Base-by-base conservation (phyloP, 2,888 invertebrate species). In the Acanthacorydalis orientalis region DNA sequence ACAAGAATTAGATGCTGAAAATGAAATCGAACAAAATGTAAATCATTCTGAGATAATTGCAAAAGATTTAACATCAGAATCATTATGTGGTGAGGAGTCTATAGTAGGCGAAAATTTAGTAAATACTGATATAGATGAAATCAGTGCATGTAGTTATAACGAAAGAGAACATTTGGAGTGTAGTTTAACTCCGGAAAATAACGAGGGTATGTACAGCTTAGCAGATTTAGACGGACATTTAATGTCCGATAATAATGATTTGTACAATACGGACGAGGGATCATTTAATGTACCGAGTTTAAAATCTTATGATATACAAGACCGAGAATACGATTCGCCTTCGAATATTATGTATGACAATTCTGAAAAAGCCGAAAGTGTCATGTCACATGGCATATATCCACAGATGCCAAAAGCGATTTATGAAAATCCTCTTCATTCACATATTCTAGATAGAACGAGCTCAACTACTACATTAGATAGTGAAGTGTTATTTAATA, bases 351-450 rank as follows among this genome's bases (percentile, higher is more conserved):
- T 6, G 6, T 23, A 23, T 23, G 69, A 71, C 51, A 77, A 77
- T 54, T 77, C 77, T 60, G 71, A 77, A 65, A 77, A 77, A 0
- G 77, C 77, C 64, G 72, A 77, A 0, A 77, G 77, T 56, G 77
- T 77, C 54, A 65, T 75, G 38, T 77, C 77, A 56, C 77, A 77
- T 55, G 77, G 76, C 0, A 53, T 77, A 14, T 77, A 77, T 60
- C 77, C 77, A 1, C 76, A 76, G 37, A 47, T 42, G 40, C 51
- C 49, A 15, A 35, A 34, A 8, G 66, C 65, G 48, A 68, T 71
- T 48, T 72, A 70, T 52, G 57, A 70, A 2, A 71, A 71, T 53
- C 70, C 70, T 3, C 55, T 70, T 9, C 68, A 69, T 31, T 68
- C 62, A 39, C 65, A 69, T 51, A 61, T 68, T 44, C 59, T 53